Conservation (phyloP, 2,797 vertebrate species). For the Onychomys arenicola region DNA sequence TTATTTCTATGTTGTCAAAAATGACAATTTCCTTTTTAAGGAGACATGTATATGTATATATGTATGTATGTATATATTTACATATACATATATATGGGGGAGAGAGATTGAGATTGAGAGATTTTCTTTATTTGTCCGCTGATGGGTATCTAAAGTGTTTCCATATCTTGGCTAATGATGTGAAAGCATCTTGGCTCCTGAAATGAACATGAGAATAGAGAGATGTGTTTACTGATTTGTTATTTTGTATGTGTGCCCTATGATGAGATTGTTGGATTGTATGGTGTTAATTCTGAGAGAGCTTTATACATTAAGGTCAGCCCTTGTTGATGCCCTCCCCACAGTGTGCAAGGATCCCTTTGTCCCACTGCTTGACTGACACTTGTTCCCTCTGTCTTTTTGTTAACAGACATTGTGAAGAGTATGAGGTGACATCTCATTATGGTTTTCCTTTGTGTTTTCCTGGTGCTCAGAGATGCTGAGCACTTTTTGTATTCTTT, state of each 20-base stretch:
- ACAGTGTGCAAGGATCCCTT: not conserved
- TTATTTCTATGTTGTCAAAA: not conserved
- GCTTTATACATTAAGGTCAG: not conserved
- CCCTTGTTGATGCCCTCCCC: not conserved
- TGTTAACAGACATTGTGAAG: not conserved
- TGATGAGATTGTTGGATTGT: not conserved
- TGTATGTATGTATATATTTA: not conserved
- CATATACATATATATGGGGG: no score
- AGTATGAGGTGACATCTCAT: not conserved
- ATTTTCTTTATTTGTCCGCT: not conserved
- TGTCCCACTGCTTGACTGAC: not conserved
- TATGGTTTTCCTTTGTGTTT: not conserved
- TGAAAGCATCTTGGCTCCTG: not conserved
- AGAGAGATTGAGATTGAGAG: no score
- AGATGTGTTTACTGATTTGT: not conserved
- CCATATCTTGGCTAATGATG: not conserved
- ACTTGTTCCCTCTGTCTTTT: not conserved
- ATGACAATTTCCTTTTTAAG: not conserved
- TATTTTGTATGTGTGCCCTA: not conserved
- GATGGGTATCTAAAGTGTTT: not conserved
- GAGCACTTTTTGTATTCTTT: not conserved
- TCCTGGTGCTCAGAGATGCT: not conserved
- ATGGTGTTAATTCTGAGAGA: not conserved
- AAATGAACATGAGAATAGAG: not conserved
- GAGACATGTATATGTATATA: not conserved